phyloP scores from a whole-genome alignment of 2,113 vertebrate species.

The Naja naja region DNA sequence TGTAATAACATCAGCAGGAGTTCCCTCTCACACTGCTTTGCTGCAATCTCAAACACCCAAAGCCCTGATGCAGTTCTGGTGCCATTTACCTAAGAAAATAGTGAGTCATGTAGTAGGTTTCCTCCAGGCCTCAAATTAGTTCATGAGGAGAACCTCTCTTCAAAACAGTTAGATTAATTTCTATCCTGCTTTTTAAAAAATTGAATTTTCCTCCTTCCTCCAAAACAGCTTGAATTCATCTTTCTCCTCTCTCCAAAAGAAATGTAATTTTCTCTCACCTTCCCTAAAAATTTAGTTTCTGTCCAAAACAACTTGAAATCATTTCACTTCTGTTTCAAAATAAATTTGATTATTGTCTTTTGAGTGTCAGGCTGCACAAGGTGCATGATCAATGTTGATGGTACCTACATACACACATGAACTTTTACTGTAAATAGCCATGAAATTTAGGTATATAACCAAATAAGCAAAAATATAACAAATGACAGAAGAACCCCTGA shows the following conservation, averaged over 20 bases:
- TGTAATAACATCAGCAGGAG: not conserved
- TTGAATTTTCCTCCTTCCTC: too few species aligned
- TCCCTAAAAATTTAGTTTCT: not conserved
- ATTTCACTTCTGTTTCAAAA: not conserved
- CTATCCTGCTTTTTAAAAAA: not conserved
- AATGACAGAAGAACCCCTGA: not conserved
- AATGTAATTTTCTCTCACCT: not conserved
- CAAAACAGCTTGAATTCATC: too few species aligned
- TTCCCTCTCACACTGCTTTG: not conserved
- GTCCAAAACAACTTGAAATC: not conserved
- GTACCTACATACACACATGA: not conserved
- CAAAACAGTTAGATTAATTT: not conserved
- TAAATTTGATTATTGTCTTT: not conserved
- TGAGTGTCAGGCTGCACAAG: not conserved
- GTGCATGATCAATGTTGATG: not conserved
- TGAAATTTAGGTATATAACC: not conserved
- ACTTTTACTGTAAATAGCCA: not conserved
- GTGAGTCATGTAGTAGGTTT: not conserved
- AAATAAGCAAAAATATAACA: not conserved
- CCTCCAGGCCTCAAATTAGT: not conserved
- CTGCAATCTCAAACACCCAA: not conserved
- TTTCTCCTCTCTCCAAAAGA: too few species aligned
- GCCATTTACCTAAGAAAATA: not conserved
- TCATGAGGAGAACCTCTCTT: not conserved
- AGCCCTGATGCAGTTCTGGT: not conserved